Conservation (phyloP, 2,888 invertebrate genomes). For the Steinernema carpocapsae region DNA sequence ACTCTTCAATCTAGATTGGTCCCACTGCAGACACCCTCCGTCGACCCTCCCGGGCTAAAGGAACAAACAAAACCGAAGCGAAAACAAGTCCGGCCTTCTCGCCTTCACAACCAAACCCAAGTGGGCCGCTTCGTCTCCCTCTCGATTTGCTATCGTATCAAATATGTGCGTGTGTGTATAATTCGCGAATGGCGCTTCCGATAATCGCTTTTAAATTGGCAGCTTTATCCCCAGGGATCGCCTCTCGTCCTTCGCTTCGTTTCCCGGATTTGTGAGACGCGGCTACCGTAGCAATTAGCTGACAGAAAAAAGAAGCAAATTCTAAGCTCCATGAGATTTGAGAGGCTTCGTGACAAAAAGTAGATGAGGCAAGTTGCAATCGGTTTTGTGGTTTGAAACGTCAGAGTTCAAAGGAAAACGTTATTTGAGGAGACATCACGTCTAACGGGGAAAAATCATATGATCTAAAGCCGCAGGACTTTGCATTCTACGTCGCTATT, state of each 20-base stretch:
- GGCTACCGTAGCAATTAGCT: conserved; percentile 23
- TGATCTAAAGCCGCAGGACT: too few species aligned
- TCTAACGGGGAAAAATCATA: too few species aligned
- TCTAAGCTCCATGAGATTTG: too few species aligned
- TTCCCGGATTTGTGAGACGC: background rate
- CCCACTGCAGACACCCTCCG: background rate
- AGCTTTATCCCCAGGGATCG: conserved; percentile 24
- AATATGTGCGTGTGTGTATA: conserved; percentile 31
- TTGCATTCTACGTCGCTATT: too few species aligned
- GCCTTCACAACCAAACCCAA: background rate
- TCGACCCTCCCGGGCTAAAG: background rate
- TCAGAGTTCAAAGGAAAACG: too few species aligned
- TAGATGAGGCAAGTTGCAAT: too few species aligned
- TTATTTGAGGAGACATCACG: too few species aligned
- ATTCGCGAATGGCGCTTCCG: conserved; percentile 32
- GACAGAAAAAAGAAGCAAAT: background rate
- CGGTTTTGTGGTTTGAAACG: too few species aligned
- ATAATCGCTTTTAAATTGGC: conserved; percentile 32
- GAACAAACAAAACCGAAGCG: conserved; percentile 3
- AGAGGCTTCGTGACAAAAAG: too few species aligned
- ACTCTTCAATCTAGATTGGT: too few species aligned
- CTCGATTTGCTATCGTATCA: conserved; percentile 31
- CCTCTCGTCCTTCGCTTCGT: conserved; percentile 4
- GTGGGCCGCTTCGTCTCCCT: background rate
- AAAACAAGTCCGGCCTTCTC: background rate